Conservation (phyloP, 2,113 vertebrate species). For the Daubentonia madagascariensis region DNA sequence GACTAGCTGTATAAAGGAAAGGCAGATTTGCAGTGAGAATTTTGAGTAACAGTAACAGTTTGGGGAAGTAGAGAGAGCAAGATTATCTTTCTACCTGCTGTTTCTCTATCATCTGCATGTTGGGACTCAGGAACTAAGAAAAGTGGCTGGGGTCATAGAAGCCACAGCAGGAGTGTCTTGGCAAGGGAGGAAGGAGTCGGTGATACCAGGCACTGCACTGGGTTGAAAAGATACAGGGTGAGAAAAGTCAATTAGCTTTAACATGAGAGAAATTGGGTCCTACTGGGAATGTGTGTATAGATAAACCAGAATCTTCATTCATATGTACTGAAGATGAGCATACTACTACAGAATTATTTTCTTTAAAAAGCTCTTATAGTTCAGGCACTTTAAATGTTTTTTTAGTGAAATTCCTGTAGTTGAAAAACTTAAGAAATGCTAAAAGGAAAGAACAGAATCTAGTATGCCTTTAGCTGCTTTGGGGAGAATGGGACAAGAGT, state of each 20-base stretch:
- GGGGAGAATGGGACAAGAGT: not conserved
- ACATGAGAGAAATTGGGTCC: not conserved
- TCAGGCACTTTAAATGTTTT: not conserved
- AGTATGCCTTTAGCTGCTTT: not conserved
- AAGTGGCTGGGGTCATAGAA: not conserved
- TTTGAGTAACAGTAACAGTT: not conserved
- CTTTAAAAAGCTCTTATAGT: not conserved
- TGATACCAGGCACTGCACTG: not conserved
- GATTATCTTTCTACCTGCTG: not conserved
- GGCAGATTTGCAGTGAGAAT: not conserved
- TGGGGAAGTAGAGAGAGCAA: not conserved
- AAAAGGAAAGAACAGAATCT: not conserved
- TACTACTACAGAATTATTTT: not conserved
- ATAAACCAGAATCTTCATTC: not conserved
- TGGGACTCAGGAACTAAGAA: not conserved
- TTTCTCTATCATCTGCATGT: not conserved
- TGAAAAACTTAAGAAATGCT: not conserved
- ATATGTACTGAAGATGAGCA: not conserved
- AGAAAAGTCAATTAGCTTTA: not conserved
- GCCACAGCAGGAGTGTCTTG: not conserved
- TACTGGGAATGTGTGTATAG: not conserved
- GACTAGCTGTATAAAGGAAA: not conserved
- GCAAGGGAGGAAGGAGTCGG: not conserved
- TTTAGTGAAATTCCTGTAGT: not conserved
- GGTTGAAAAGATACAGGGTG: not conserved